A percentile compares a stretch with the other conserved stretches of the same genome.
Conservation (phyloP, 2,797 vertebrate genomes). For the Acanthornis magna region DNA sequence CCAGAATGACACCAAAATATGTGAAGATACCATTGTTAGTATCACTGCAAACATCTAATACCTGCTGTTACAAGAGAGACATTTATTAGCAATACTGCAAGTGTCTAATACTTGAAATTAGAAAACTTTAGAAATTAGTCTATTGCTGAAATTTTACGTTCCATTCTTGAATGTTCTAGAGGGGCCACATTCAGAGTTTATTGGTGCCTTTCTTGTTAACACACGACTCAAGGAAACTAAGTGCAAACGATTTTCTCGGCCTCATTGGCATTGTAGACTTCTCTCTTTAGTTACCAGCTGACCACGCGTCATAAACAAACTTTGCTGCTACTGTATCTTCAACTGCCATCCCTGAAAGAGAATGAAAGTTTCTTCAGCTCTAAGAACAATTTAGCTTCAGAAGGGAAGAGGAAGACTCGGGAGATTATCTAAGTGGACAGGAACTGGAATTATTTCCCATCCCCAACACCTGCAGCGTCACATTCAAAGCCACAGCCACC, state of each 20-base stretch:
- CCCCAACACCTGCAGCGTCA: not conserved
- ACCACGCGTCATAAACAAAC: conserved; percentile 89
- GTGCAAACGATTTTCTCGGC: not conserved
- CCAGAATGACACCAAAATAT: not conserved
- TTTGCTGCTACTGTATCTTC: conserved; percentile 91
- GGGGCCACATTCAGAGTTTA: not conserved
- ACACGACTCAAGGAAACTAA: not conserved
- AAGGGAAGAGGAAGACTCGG: not conserved
- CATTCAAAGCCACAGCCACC: not conserved
- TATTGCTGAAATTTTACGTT: not conserved
- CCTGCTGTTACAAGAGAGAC: not conserved
- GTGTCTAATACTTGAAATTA: not conserved
- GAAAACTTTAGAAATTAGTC: not conserved
- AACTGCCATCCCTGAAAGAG: conserved; percentile 87
- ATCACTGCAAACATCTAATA: not conserved
- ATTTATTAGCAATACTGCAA: not conserved
- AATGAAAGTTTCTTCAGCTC: not conserved
- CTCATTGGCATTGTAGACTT: not conserved
- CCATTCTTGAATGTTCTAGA: not conserved
- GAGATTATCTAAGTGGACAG: not conserved
- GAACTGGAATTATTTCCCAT: not conserved
- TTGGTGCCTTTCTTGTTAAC: not conserved
- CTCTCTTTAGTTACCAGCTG: conserved; percentile 64
- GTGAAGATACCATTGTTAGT: not conserved
- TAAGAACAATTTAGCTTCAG: not conserved